phyloP scores from a whole-genome alignment of 2,797 vertebrate species.

The Stomatorhinus walkeri region DNA sequence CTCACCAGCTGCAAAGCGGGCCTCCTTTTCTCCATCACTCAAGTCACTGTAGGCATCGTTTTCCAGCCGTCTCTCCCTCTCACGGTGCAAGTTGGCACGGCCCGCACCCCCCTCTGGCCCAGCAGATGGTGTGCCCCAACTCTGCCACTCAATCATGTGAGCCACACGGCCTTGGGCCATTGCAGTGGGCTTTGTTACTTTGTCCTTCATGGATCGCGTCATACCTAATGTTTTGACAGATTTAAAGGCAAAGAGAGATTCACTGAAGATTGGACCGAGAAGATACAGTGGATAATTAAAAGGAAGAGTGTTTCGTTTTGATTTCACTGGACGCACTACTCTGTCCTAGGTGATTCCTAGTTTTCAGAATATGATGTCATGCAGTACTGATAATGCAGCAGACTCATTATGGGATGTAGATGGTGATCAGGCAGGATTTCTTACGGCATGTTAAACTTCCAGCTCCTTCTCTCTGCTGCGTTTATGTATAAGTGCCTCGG shows the following conservation, averaged over 20 bases:
- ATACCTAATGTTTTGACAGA: slow-evolving; percentile 63
- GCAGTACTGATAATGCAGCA: neutral
- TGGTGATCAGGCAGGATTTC: neutral
- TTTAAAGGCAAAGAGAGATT: neutral
- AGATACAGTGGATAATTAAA: neutral
- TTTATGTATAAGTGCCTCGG: neutral
- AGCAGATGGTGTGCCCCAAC: slow-evolving; percentile 79
- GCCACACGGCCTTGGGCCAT: slow-evolving; percentile 92
- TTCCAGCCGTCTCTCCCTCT: slow-evolving; percentile 63
- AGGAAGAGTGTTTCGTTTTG: neutral
- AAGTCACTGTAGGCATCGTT: slow-evolving; percentile 88
- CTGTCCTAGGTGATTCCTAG: neutral
- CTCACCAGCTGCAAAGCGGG: slow-evolving; percentile 87
- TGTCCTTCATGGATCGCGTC: slow-evolving; percentile 92
- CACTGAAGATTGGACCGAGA: neutral
- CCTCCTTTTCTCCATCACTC: slow-evolving; percentile 94
- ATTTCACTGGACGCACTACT: neutral
- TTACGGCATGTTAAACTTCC: neutral
- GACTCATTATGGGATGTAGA: neutral
- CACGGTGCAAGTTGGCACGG: slow-evolving; percentile 64
- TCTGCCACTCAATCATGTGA: slow-evolving; percentile 99
- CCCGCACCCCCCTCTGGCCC: slow-evolving; percentile 66
- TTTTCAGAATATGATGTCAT: neutral
- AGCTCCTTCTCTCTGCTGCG: neutral
- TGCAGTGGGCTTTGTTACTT: slow-evolving; percentile 94